Conservation (phyloP, 1,140 invertebrate genomes). For the Helicorthomorpha holstii region DNA sequence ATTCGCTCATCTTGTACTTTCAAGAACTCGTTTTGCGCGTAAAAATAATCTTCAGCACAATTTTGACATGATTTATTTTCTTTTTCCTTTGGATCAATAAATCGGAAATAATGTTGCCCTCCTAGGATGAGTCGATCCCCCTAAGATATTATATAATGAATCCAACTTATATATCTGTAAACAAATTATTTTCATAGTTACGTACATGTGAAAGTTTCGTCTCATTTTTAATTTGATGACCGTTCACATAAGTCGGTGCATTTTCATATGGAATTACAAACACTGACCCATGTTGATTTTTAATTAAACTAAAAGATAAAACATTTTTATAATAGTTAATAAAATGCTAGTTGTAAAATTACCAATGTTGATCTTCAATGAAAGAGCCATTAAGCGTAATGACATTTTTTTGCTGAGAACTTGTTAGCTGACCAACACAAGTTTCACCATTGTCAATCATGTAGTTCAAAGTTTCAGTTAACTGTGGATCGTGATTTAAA, state of each 20-base stretch:
- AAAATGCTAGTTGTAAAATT: slow-evolving; percentile 18
- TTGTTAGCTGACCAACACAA: slow-evolving; percentile 21
- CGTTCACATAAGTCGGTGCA: slow-evolving; percentile 46
- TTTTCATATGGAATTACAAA: slow-evolving; percentile 24
- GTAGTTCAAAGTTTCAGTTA: slow-evolving; percentile 49
- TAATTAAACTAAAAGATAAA: slow-evolving; percentile 3
- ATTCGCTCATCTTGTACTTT: not conserved
- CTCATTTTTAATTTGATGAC: slow-evolving; percentile 30
- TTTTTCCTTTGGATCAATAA: not conserved
- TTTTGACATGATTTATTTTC: not conserved
- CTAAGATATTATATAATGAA: slow-evolving; percentile 12
- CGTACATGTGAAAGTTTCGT: slow-evolving; percentile 32
- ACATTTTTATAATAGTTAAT: slow-evolving; percentile 24
- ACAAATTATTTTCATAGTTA: slow-evolving; percentile 9
- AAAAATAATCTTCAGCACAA: not conserved
- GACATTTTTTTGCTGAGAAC: slow-evolving; percentile 27
- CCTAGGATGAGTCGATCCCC: slow-evolving; percentile 47
- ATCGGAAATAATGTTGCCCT: slow-evolving; percentile 37
- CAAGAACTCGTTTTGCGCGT: not conserved
- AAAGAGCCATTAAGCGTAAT: slow-evolving; percentile 44
- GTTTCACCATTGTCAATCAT: slow-evolving; percentile 31
- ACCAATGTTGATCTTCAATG: slow-evolving; percentile 46
- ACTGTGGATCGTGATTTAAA: slow-evolving; percentile 46
- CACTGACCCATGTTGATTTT: slow-evolving; percentile 13
- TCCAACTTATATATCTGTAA: slow-evolving; percentile 6